Base-by-base conservation (phyloP, 2,113 vertebrate species). In the Orientallactaga bullata region DNA sequence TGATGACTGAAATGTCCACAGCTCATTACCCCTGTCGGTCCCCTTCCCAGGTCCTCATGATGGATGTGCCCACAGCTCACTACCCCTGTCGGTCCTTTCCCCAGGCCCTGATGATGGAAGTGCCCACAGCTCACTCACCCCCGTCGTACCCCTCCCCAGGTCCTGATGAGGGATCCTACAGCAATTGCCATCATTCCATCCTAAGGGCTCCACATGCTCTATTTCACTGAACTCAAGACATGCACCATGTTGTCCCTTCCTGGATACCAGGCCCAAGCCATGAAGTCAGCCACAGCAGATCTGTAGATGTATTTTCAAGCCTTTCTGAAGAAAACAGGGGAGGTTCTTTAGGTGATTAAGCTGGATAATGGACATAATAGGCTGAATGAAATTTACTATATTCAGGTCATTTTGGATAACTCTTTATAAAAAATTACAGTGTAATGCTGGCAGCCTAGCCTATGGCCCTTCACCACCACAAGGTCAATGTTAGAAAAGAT, bases 41-140 rank as follows among this genome's bases (percentile, higher is more conserved):
- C 24, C 26, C 30, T 17, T 24, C 60, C 1, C 23, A 3, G 32
- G n/a, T 17, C 7, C 0, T 21, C 2, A 35, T n/a, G 28, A 32
- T 35, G 2, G 37, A n/a, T 8, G 55, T 55, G 17, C 37, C n/a
- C 4, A 28, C 17, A 37, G 69, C n/a, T 37, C 11, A 12, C 17
- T 35, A 13, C 11, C n/a, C 20, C 39, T 55, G 55, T 8, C 7
- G 51, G 12, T 51, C 51, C 51, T 12, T 12, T 51, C 51, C 51
- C 1, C 23, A 3, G 32, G 55, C 12, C 55, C 7, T 55, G 11
- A 55, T 55, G 55, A 32, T 7, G 55, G 55, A 23, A n/a, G 55
- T 8, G 16, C 58, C 26, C 7, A 3, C 16, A n/a, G 39, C 35
- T 13, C 2, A 21, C 16, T 30, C 51, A 30, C 16, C 2, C 6